phyloP scores from a whole-genome alignment of 2,797 vertebrate genomes.

The Pitangus sulphuratus region DNA sequence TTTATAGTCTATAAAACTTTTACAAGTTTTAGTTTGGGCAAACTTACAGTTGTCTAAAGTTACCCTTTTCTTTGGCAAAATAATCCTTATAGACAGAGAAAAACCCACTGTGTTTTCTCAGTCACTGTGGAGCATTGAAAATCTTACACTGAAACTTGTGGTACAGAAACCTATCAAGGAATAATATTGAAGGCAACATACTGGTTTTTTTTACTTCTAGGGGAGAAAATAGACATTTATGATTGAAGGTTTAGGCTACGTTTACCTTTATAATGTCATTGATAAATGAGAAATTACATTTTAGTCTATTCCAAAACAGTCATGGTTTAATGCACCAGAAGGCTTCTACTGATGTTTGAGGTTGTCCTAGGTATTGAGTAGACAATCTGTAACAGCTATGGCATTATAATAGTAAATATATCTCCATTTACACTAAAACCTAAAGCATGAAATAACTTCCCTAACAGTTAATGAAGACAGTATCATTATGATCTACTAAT shows the following conservation, averaged over 20 bases:
- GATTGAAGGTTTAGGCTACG: background rate
- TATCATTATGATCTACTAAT: background rate
- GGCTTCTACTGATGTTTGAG: background rate
- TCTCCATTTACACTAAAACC: background rate
- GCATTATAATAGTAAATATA: background rate
- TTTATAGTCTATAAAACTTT: background rate
- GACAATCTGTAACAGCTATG: background rate
- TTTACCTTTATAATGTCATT: conserved; percentile 9
- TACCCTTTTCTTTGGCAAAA: background rate
- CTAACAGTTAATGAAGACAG: background rate
- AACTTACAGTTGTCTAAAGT: background rate
- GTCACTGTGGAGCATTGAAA: background rate
- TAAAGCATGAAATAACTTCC: background rate
- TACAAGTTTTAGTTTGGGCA: background rate
- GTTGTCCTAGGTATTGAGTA: background rate
- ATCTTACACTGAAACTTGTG: background rate
- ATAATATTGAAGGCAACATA: background rate
- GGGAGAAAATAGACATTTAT: background rate
- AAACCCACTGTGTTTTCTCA: background rate
- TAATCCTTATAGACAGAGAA: background rate
- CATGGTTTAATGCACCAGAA: background rate
- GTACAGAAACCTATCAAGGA: background rate
- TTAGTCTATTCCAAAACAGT: background rate
- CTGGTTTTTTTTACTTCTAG: background rate
- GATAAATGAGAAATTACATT: background rate